Conservation (phyloP, 2,797 vertebrate species). For the Cossypha polioptera region DNA sequence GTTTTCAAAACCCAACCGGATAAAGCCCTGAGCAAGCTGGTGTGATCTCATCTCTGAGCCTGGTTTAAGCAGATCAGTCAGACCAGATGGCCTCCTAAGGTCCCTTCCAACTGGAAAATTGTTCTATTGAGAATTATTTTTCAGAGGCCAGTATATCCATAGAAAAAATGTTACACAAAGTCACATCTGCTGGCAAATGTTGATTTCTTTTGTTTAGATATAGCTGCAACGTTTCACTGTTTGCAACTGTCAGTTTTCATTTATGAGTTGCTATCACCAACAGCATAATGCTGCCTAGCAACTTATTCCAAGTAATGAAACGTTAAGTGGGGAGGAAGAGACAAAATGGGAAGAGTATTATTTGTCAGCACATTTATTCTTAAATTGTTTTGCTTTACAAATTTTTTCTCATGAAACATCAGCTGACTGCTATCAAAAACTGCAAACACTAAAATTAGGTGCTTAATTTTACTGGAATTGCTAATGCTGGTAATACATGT, state of each 20-base stretch:
- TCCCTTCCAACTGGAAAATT: background rate
- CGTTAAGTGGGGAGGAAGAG: background rate
- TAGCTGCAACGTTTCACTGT: background rate
- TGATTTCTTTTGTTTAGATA: conserved; percentile 17
- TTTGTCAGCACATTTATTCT: background rate
- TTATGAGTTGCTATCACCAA: background rate
- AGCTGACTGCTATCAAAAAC: background rate
- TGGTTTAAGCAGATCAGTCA: background rate
- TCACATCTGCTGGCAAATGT: background rate
- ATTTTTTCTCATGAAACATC: background rate
- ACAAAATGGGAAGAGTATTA: conserved; percentile 2
- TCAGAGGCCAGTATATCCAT: background rate
- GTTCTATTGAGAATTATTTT: background rate
- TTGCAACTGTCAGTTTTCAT: conserved; percentile 20
- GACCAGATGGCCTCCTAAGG: background rate
- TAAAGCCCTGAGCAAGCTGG: background rate
- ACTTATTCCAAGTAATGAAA: conserved; percentile 16
- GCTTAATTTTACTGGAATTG: conserved; percentile 11
- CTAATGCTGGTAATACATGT: background rate
- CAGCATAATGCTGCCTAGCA: conserved; percentile 30
- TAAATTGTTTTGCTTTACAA: background rate
- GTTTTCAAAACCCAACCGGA: background rate
- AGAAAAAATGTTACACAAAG: background rate
- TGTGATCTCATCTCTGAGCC: background rate
- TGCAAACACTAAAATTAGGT: conserved; percentile 7